A percentile compares a stretch with the other conserved stretches of the same genome.
Evolutionary conservation across 1,140 invertebrate genomes (phyloP).

Genomic region (Adelges cooleyi): DNA sequence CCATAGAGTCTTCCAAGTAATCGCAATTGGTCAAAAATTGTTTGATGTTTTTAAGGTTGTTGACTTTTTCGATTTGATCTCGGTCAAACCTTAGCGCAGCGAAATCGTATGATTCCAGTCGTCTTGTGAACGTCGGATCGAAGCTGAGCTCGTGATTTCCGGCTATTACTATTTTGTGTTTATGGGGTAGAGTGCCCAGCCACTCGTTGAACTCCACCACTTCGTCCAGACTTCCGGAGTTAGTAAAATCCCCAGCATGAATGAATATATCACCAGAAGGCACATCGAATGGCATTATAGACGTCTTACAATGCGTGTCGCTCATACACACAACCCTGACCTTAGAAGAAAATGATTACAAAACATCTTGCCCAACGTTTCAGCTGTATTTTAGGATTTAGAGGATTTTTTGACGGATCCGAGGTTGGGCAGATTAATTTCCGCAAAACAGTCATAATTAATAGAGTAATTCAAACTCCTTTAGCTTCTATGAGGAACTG

Average conservation of each 20-base stretch:
- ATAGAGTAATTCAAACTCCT: too few species aligned
- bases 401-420: too few species aligned
- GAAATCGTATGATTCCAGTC: slow-evolving; percentile 48
- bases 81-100: slow-evolving; percentile 55
- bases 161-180: slow-evolving; percentile 74
- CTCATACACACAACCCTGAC: slow-evolving; percentile 76
- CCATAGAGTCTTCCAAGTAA: slow-evolving; percentile 61
- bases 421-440: too few species aligned
- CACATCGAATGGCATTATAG: slow-evolving; percentile 57
- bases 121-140: slow-evolving; percentile 56
- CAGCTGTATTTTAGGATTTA: not conserved
- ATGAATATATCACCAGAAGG: slow-evolving; percentile 74
- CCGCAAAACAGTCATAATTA: too few species aligned
- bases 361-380: not conserved
- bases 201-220: slow-evolving; percentile 69
- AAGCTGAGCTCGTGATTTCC: slow-evolving; percentile 84
- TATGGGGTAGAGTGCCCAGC: slow-evolving; percentile 68
- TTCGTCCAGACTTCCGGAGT: slow-evolving; percentile 60
- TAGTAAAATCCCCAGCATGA: slow-evolving; percentile 80
- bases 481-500: too few species aligned
- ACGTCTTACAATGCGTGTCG: slow-evolving; percentile 69
- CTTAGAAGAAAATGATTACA: slow-evolving; percentile 35
- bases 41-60: slow-evolving; percentile 49
- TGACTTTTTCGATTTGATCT: slow-evolving; percentile 50
- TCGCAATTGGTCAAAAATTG: slow-evolving; percentile 62